Conservation (phyloP, 2,797 vertebrate genomes). For the Chrosomus eos region DNA sequence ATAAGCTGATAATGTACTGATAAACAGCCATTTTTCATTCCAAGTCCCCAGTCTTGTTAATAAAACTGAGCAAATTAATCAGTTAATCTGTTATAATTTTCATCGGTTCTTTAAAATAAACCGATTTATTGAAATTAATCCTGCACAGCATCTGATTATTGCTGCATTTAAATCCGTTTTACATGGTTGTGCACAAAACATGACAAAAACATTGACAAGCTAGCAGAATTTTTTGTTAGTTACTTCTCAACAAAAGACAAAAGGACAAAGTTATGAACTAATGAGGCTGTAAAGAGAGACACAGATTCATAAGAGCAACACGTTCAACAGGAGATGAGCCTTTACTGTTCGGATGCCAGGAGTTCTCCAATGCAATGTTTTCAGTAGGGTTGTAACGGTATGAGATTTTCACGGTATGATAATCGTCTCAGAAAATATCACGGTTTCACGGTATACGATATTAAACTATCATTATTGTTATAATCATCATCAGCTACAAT, state of each 20-base stretch:
- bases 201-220: not conserved
- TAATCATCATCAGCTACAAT: too few species aligned
- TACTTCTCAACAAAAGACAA: not conserved
- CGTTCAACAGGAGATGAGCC: not conserved
- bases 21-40: not conserved
- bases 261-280: not conserved
- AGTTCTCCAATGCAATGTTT: not conserved
- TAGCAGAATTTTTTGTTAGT: not conserved
- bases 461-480: too few species aligned
- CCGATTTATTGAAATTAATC: not conserved
- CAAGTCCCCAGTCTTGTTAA: not conserved
- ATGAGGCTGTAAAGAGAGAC: not conserved
- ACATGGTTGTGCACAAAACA: not conserved
- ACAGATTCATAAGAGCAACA: not conserved
- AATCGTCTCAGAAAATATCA: too few species aligned
- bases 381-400: too few species aligned
- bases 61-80: too few species aligned
- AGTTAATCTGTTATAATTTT: not conserved
- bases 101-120: not conserved
- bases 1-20: not conserved
- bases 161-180: not conserved
- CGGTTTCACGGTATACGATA: too few species aligned
- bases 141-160: not conserved
- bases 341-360: not conserved
- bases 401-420: too few species aligned